Evolutionary conservation across 1,140 invertebrate species (phyloP).

Genomic region (Zaprionus ghesquierei): DNA sequence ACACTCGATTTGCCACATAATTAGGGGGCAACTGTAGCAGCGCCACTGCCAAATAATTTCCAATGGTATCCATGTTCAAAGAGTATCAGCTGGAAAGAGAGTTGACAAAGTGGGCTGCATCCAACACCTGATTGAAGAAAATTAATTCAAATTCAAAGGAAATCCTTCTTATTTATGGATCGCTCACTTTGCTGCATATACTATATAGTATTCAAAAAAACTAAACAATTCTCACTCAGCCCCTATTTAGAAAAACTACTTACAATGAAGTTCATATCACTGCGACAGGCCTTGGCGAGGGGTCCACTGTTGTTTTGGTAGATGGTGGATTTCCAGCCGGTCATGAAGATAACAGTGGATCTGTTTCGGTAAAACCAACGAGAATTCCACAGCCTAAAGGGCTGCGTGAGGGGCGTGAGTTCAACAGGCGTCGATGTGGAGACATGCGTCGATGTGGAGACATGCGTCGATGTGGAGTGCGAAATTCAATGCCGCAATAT

Average conservation of each 20-base stretch:
- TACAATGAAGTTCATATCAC: not conserved
- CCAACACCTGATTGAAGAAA: conserved; percentile 29
- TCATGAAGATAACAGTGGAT: not conserved
- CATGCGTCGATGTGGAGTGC: not conserved
- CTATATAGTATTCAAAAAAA: no score
- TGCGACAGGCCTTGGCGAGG: not conserved
- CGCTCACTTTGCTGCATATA: no score
- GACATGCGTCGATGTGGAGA: not conserved
- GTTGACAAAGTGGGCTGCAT: conserved; percentile 56
- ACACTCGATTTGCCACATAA: conserved; percentile 53
- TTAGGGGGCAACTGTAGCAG: conserved; percentile 36
- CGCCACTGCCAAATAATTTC: conserved; percentile 46
- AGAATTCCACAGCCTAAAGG: not conserved
- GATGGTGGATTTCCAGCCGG: not conserved
- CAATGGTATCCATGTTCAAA: conserved; percentile 64
- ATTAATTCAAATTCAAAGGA: no score
- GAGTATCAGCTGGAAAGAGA: conserved; percentile 64
- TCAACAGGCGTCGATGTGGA: not conserved
- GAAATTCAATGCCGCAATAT: no score
- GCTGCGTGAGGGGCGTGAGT: not conserved
- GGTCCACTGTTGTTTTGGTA: not conserved
- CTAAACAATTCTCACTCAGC: no score
- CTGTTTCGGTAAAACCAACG: not conserved
- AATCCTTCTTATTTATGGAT: no score
- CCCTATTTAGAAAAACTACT: not conserved